Conservation (phyloP, 2,797 vertebrate species). For the Enteromius treurensis region DNA sequence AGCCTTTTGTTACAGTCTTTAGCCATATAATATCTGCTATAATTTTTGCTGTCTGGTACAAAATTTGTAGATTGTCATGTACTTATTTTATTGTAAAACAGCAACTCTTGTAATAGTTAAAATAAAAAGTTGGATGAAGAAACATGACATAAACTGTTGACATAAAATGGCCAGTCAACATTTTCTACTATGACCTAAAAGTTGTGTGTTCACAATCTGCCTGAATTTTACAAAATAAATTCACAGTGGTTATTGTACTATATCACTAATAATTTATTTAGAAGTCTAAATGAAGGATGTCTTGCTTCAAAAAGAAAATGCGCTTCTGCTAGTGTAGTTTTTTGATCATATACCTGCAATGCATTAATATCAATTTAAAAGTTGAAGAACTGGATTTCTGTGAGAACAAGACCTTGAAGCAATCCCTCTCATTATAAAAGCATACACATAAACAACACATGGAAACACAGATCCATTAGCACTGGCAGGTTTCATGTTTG, state of each 20-base stretch:
- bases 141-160: background rate
- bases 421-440: background rate
- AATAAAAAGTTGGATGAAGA: too few species aligned
- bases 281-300: background rate
- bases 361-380: too few species aligned
- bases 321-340: too few species aligned
- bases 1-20: background rate
- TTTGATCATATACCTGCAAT: too few species aligned
- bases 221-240: background rate
- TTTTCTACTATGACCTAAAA: background rate
- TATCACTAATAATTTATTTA: background rate
- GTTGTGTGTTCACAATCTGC: background rate
- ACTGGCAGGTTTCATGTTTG: background rate
- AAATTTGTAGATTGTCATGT: background rate
- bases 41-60: background rate
- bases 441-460: background rate
- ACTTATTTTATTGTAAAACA: background rate
- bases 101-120: too few species aligned
- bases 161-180: background rate
- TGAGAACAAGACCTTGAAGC: background rate
- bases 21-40: background rate
- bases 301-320: too few species aligned
- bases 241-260: background rate
- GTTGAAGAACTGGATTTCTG: background rate
- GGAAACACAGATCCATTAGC: slow-evolving; percentile 6